Evolutionary conservation across 2,113 vertebrate genomes (phyloP).

Genomic region (Grammomys surdaster): DNA sequence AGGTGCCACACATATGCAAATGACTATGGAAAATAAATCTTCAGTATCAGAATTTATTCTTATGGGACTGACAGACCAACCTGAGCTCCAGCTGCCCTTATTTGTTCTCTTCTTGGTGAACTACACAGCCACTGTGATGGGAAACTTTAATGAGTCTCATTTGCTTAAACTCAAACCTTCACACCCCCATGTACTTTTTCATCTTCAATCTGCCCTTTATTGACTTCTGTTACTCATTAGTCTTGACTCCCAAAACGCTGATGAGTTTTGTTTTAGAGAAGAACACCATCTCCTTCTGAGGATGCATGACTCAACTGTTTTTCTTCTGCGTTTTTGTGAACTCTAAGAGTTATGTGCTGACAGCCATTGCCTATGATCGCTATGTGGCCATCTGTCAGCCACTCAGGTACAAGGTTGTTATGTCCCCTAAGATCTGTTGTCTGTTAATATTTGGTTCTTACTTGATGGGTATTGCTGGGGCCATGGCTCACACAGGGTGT

Average conservation of each 20-base stretch:
- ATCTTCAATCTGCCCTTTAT: background rate
- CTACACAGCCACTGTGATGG: background rate
- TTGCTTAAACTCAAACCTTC: background rate
- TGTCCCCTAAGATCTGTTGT: conserved; percentile 20
- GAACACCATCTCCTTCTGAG: background rate
- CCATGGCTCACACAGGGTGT: background rate
- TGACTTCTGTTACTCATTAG: conserved; percentile 1
- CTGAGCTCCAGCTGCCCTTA: background rate
- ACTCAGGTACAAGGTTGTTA: background rate
- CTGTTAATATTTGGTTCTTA: conserved; percentile 33
- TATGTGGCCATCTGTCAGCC: conserved; percentile 61
- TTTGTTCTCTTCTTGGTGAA: conserved; percentile 38
- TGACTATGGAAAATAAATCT: background rate
- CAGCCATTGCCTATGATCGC: conserved; percentile 55
- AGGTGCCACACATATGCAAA: background rate
- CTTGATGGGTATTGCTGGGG: background rate
- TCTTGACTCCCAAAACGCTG: background rate
- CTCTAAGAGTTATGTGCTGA: conserved; percentile 59
- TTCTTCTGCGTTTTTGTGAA: background rate
- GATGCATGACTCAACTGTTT: background rate
- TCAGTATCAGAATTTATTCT: conserved; percentile 19
- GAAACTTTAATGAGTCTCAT: conserved; percentile 52
- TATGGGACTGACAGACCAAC: background rate
- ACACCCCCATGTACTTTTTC: conserved; percentile 24
- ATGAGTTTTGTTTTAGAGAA: background rate